Percentiles rank a stretch among this genome's conserved stretches.
Conservation (phyloP, 1,140 invertebrate species). For the Drosophila busckii region DNA sequence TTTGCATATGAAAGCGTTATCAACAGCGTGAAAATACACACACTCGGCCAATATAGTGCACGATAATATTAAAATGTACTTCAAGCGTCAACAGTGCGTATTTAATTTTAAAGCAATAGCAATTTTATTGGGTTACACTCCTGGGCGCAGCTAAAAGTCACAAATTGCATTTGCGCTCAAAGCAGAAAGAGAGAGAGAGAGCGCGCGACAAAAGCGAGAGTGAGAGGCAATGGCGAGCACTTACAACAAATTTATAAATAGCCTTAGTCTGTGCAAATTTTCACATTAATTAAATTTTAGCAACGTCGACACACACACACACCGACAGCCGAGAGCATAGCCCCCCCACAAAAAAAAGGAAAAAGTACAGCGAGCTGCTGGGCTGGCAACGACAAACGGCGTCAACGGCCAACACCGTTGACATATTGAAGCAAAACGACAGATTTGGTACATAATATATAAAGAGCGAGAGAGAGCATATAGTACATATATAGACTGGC, state of each 20-base stretch:
- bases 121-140: not conserved
- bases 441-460: slow-evolving; percentile 76
- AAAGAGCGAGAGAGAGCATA: no score
- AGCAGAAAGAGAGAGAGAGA: not conserved
- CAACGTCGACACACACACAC: slow-evolving; percentile 41
- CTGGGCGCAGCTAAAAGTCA: slow-evolving; percentile 8
- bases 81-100: slow-evolving; percentile 12
- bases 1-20: slow-evolving; percentile 31
- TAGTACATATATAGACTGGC: no score
- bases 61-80: slow-evolving; percentile 1
- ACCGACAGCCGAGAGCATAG: slow-evolving; percentile 18
- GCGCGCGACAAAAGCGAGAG: not conserved
- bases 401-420: slow-evolving; percentile 58
- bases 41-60: not conserved
- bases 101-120: slow-evolving; percentile 9
- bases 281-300: slow-evolving; percentile 78
- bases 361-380: slow-evolving; percentile 13
- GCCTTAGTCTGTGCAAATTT: slow-evolving; percentile 76
- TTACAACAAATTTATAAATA: slow-evolving; percentile 77
- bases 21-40: slow-evolving; percentile 8
- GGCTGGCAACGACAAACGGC: slow-evolving; percentile 23
- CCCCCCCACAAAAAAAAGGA: slow-evolving; percentile 16
- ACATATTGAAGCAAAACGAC: slow-evolving; percentile 78
- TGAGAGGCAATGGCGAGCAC: slow-evolving; percentile 46
- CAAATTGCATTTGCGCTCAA: slow-evolving; percentile 29